These are phyloP conservation scores for Polypterus senegalus DNA, from an alignment of 2,113 vertebrate species.

Conservation along the genomic window DNA sequence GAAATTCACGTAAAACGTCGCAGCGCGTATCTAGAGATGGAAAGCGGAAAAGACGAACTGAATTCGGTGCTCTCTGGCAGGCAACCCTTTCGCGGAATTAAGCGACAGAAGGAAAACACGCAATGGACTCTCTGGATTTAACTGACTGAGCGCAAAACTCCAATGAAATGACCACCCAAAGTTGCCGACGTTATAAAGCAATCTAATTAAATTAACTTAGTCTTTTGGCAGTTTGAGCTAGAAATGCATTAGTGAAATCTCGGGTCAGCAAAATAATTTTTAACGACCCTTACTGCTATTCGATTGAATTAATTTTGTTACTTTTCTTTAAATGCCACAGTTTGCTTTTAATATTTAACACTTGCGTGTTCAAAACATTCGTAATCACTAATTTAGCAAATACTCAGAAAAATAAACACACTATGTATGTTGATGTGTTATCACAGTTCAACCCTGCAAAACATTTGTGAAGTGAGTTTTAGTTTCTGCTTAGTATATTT, in stretches of 20 bases:
- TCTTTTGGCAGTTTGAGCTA: background rate
- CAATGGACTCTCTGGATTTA: constrained; percentile 4
- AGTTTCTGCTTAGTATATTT: too few species aligned
- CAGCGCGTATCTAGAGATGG: constrained; percentile 14
- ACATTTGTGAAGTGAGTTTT: too few species aligned
- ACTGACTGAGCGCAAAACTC: constrained; percentile 5
- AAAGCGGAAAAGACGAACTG: constrained; percentile 23
- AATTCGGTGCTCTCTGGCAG: constrained; percentile 25
- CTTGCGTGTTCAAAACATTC: too few species aligned
- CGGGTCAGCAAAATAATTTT: background rate
- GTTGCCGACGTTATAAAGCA: background rate
- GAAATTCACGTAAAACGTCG: constrained; percentile 40
- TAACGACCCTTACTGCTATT: background rate
- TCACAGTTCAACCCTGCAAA: too few species aligned
- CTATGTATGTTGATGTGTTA: too few species aligned
- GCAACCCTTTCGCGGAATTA: too few species aligned
- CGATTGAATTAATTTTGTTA: background rate
- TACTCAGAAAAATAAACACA: too few species aligned
- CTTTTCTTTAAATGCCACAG: background rate
- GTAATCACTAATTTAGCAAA: too few species aligned
- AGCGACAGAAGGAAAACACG: background rate
- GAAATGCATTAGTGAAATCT: background rate
- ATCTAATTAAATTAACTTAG: background rate
- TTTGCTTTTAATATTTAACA: too few species aligned
- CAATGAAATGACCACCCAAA: background rate